phyloP scores from a whole-genome alignment of 2,888 invertebrate genomes.

The Rotaria sp. region DNA sequence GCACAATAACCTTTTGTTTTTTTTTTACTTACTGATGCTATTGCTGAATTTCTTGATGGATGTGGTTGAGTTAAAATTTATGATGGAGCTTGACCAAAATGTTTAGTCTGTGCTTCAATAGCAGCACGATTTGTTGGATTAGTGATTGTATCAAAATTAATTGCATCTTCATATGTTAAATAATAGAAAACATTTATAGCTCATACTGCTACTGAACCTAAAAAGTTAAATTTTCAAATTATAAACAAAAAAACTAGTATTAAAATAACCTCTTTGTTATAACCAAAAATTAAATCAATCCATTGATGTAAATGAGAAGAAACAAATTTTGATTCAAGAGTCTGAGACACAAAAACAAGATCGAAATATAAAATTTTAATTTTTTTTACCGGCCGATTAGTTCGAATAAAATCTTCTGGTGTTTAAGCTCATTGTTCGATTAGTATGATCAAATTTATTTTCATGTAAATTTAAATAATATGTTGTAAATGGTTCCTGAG shows the following conservation, averaged over 20 bases:
- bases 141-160: conserved; percentile 78
- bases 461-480: conserved; percentile 92
- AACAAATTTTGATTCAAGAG: conserved; percentile 95
- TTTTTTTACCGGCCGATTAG: conserved; percentile 68
- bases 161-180: conserved; percentile 94
- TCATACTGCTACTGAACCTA: conserved; percentile 81
- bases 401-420: conserved; percentile 92
- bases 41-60: conserved; percentile 78
- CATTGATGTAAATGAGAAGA: conserved; percentile 98
- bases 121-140: conserved; percentile 68
- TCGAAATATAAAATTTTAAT: neutral
- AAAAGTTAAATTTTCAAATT: conserved; percentile 36
- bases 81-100: conserved; percentile 96
- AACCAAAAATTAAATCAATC: conserved; percentile 98
- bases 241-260: neutral
- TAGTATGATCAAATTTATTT: conserved; percentile 97
- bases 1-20: too few species aligned
- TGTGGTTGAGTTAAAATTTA: conserved; percentile 96
- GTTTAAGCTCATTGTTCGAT: conserved; percentile 83
- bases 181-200: conserved; percentile 99
- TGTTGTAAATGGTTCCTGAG: conserved; percentile 78
- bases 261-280: conserved; percentile 78
- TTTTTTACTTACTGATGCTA: conserved; percentile 16
- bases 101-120: conserved; percentile 88
- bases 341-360: conserved; percentile 59